Evolutionary conservation across 2,888 invertebrate species (phyloP), one percentile per base, ranked within the genome.

Genomic region (Slavum lentiscoides): DNA sequence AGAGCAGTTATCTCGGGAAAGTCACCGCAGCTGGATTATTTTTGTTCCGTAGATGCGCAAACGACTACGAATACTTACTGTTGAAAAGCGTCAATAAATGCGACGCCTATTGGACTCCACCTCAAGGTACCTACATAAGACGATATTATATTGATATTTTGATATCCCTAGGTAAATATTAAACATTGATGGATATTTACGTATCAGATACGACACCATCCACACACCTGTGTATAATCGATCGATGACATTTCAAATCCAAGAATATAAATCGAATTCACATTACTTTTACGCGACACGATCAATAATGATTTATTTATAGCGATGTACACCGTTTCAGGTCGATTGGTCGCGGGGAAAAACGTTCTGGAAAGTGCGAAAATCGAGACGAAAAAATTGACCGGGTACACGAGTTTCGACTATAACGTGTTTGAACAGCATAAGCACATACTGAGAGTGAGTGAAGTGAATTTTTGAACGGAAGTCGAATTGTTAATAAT

Each of bases 301-400:
- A 13, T 15, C 7, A 9, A 43, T 1, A 9, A 9, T 9, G 7
- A 43, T 43, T 43, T 43, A 43, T 43, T 43, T 66, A 0, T n/a
- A 30, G 4, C 30, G 30, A 30, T 4, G 30, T 17, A 53, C 15
- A 53, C 17, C 13, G 15, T 30, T 30, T 2, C 19, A 55, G 69
- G 69, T 23, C 53, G 30, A 13, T 30, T 69, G 70, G 6, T 53
- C 37, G 7, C 5, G 17, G 9, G 11, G 55, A 53, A 69, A 30
- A 53, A 21, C 30, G 13, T 53, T 19, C 13, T 23, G 30, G 37
- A 70, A 30, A 30, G 83, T 86, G 86, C 75, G 86, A 91, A 83
- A 91, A 90, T 87, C 88, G 92, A 11, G 17, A 74, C 74, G n/a
- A 9, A 62, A 19, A 15, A 0, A 11, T 9, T 37, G 58, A 70